Evolutionary conservation across 2,888 invertebrate genomes (phyloP).

Genomic region (Pantelozetes paolii): DNA sequence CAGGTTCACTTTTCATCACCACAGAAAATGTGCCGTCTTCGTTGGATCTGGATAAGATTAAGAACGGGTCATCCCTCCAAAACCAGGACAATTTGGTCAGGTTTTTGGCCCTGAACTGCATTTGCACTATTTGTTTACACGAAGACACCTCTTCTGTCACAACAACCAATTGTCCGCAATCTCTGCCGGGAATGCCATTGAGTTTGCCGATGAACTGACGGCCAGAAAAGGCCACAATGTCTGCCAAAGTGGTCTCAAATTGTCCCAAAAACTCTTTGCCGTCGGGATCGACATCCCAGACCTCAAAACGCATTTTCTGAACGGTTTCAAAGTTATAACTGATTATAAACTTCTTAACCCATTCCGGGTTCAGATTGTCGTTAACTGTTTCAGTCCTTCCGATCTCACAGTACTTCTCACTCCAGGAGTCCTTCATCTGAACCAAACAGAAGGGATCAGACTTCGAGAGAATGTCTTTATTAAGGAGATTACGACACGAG

Average conservation of each 20-base stretch:
- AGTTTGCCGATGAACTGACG: conserved; percentile 46
- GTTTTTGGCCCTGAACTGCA: conserved; percentile 36
- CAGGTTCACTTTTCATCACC: conserved; percentile 59
- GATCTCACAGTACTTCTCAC: conserved; percentile 51
- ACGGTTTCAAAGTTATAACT: conserved; percentile 60
- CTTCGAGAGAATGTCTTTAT: conserved; percentile 58
- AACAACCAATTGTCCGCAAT: conserved; percentile 48
- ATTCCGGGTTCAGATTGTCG: conserved; percentile 57
- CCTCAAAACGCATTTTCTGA: conserved; percentile 58
- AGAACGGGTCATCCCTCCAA: conserved; percentile 34
- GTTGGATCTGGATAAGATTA: conserved; percentile 50
- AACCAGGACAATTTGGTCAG: conserved; percentile 36
- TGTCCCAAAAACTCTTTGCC: conserved; percentile 57
- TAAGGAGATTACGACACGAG: conserved; percentile 54
- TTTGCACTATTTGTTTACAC: conserved; percentile 45
- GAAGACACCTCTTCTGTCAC: conserved; percentile 49
- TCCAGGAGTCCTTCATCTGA: conserved; percentile 51
- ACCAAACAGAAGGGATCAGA: conserved; percentile 59
- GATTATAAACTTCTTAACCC: conserved; percentile 58
- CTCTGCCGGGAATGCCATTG: conserved; percentile 10
- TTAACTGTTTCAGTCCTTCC: conserved; percentile 55
- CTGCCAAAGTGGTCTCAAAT: conserved; percentile 58
- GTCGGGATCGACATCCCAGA: conserved; percentile 49
- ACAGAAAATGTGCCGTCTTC: conserved; percentile 56
- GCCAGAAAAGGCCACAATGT: conserved; percentile 53